These are phyloP conservation scores for Tarsius wallacei DNA, from an alignment of 2,797 vertebrate genomes.

Conservation along the genomic window DNA sequence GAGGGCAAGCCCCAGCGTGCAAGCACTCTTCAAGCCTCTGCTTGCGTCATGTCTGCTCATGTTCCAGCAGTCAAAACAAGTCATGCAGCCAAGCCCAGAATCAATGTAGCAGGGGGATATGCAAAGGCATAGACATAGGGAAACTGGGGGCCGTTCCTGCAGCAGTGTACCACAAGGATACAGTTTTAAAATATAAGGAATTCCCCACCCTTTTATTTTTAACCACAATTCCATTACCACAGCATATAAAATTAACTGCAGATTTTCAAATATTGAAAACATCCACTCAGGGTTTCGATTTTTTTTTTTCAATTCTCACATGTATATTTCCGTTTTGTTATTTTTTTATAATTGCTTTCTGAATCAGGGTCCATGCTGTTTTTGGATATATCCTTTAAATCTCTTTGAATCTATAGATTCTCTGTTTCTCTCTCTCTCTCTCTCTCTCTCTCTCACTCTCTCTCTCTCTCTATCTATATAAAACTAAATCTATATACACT, in stretches of 20 bases:
- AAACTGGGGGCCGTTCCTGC: neutral
- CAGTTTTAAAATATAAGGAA: neutral
- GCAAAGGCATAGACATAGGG: neutral
- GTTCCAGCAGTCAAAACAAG: conserved; percentile 65
- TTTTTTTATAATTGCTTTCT: neutral
- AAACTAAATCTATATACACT: too few relatives aligned
- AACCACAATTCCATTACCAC: neutral
- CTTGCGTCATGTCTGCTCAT: conserved; percentile 12
- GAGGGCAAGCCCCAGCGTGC: conserved; percentile 22
- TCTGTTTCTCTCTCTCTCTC: neutral
- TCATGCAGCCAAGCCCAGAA: neutral
- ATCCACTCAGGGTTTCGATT: neutral
- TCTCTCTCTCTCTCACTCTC: neutral
- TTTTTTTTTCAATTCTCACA: neutral
- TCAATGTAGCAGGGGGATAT: neutral
- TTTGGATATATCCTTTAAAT: neutral
- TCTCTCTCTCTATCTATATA: too few relatives aligned
- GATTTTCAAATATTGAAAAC: neutral
- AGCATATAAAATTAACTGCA: neutral
- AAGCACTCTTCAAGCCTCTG: conserved; percentile 58
- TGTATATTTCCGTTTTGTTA: neutral
- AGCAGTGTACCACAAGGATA: neutral
- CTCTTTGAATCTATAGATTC: neutral
- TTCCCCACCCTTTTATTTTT: neutral
- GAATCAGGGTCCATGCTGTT: neutral